Base-by-base conservation (phyloP, 2,113 vertebrate genomes). In the Sinocyclocheilus anshuiensis region DNA sequence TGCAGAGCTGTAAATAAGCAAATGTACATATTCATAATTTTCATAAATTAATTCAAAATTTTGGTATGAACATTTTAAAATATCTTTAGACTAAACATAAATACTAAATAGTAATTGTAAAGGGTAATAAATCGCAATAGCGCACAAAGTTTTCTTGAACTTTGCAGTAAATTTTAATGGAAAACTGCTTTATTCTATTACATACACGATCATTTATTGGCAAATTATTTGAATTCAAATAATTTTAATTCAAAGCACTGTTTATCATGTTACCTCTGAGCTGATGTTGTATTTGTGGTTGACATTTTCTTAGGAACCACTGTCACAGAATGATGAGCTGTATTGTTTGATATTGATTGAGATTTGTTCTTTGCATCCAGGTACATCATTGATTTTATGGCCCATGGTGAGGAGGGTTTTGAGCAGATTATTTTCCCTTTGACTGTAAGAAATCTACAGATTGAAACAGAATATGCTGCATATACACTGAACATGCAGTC, bases 381-480 rank as follows among this genome's bases (percentile, higher is more conserved):
- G 81, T 77, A 87, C 4, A 81, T 89, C 85, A 90, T 94, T 82
- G 84, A 90, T 16, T 20, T 90, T 48, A 45, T 15, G 10, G 92
- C 89, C 94, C 93, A 94, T 6, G 1, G 0, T 0, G 12, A 83
- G 1, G 0, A 0, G 0, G 89, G 91, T 67, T 90, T 9, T 0
- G 88, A 72, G 16, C 94, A 95, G 81, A 94, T 90, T 55, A 74
- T 87, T 8, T 0, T 80, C 0, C 5, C 22, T 13, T 0, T 87
- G 22, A 78, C 0, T 6, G 91, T 93, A 4, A 2, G 89, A 59
- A 95, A 95, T 77, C 94, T 95, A 57, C 81, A 72, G 26, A 87
- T 29, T 88, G 79, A 72, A 72, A 13, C 76, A 78, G 20, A 1
- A 77, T 7, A 7, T 39, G 5, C 6, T 39, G 39, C 39, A 10